A percentile compares a stretch with the other conserved stretches of the same genome.
Conservation (phyloP, 30 jellyfish, hydroid and myxozoan species). For the Mastigias papua region DNA sequence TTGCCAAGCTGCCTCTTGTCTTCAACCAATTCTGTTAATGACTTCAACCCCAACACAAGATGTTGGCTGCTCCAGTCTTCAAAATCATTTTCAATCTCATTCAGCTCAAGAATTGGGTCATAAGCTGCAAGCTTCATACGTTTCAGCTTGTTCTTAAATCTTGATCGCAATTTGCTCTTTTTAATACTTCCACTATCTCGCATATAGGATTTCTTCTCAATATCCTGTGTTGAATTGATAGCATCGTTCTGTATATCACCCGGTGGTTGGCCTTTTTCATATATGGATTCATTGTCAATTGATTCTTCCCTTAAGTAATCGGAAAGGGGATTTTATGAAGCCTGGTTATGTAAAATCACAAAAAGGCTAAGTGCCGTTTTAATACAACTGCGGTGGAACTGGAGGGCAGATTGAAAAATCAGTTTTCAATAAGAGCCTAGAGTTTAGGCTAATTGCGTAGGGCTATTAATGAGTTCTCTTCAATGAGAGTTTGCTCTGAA, state of each 20-base stretch:
- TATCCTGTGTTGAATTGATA: slow-evolving; percentile 74
- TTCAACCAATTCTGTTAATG: slow-evolving; percentile 67
- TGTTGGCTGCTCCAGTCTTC: slow-evolving; percentile 15
- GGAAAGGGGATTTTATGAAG: no score
- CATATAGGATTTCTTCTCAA: not conserved
- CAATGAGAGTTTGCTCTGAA: no score
- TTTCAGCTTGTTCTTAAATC: slow-evolving; percentile 12
- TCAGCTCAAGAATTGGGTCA: slow-evolving; percentile 12
- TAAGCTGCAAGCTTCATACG: slow-evolving; percentile 10
- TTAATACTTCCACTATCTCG: not conserved
- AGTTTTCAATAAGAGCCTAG: no score
- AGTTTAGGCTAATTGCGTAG: no score
- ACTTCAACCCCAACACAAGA: slow-evolving; percentile 10
- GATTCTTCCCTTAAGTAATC: not conserved
- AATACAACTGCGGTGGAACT: no score
- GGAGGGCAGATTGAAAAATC: no score
- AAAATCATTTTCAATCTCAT: slow-evolving; percentile 46
- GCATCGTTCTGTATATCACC: slow-evolving; percentile 63
- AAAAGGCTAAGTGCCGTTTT: no score
- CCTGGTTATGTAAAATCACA: no score
- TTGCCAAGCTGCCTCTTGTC: slow-evolving; percentile 74
- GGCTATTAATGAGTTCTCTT: no score
- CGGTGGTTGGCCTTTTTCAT: not conserved
- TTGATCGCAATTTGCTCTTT: slow-evolving; percentile 3
- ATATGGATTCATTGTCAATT: not conserved